Base-by-base conservation (phyloP, 2,888 invertebrate species). In the Nemurella pictetii region DNA sequence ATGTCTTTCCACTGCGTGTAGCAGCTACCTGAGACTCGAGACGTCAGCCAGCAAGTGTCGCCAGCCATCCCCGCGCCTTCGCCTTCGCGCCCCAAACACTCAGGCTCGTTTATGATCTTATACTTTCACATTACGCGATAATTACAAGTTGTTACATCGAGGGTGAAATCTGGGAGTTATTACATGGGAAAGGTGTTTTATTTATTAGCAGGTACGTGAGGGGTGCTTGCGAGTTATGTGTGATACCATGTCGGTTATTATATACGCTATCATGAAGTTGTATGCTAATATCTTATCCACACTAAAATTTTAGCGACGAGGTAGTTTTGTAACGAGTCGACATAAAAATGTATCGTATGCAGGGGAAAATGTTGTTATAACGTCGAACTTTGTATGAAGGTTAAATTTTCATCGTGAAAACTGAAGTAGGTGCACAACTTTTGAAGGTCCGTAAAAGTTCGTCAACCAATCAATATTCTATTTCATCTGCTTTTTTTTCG, bases 101-200 rank as follows among this genome's bases (percentile, higher is more conserved):
- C 36, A 30, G 12, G 25, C 30, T n/a, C 80, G 80, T 81, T 81
- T 26, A 30, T n/a, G 30, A 55, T 55, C 2, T 72, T 72, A n/a
- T n/a, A 55, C 82, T 28, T 82, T 82, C 82, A 28, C 82, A 36
- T 82, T 82, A 82, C 72, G 9, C 28, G n/a, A 72, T 82, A 72
- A 82, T 82, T 82, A 55, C 82, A 72, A 81, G 35, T 81, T 35
- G 80, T 81, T n/a, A 35, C 80, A 3, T 35, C 0, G 15, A 20
- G 80, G 32, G 80, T 25, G 75, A n/a, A 27, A 78, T 27, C 28
- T 78, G 29, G 5, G 29, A 78, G 29, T 29, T 78, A 78, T 78
- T 78, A 78, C 74, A 20, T 55, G 55, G 2, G 55, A 15, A 75
- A 25, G 27, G 29, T 78, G 5, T 78, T 75, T 75, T 28, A 12